A percentile compares a stretch with the other conserved stretches of the same genome.
Conservation (phyloP, 2,113 vertebrate species). For the Hyaena hyaena region DNA sequence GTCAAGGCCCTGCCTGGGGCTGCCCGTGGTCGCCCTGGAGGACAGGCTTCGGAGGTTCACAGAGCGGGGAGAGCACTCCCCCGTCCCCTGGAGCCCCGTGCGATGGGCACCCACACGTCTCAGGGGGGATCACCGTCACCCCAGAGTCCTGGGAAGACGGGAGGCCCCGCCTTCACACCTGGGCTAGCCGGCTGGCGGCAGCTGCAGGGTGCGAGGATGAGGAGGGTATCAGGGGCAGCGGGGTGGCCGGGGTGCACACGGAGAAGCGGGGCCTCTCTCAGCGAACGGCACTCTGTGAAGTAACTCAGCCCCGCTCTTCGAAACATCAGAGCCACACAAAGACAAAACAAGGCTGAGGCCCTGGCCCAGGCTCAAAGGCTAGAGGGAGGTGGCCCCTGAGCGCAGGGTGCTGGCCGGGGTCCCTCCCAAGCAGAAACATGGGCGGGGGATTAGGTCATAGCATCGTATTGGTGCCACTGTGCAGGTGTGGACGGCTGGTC, state of each 20-base stretch:
- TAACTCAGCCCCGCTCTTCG: not conserved
- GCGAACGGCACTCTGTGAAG: not conserved
- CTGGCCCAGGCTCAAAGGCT: not conserved
- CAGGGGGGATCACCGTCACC: no score
- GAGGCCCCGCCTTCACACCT: no score
- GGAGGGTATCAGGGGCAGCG: rapidly evolving
- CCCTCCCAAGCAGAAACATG: not conserved
- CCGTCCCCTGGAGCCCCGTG: not conserved
- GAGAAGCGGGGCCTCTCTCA: not conserved
- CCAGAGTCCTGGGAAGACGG: not conserved
- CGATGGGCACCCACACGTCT: not conserved
- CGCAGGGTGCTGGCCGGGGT: not conserved
- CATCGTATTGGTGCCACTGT: not conserved
- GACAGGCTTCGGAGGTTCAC: not conserved
- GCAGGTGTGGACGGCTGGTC: not conserved
- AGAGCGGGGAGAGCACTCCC: not conserved
- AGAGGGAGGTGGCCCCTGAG: not conserved
- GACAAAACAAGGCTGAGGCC: not conserved
- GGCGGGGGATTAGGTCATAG: not conserved
- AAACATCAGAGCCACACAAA: not conserved
- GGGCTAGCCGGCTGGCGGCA: not conserved
- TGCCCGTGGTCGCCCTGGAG: not conserved
- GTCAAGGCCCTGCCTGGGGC: no score
- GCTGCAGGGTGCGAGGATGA: rapidly evolving
- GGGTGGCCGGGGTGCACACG: not conserved